Evolutionary conservation across 2,113 vertebrate species (phyloP), one percentile per base, ranked within the genome.

Genomic region (Eulemur macaco): DNA sequence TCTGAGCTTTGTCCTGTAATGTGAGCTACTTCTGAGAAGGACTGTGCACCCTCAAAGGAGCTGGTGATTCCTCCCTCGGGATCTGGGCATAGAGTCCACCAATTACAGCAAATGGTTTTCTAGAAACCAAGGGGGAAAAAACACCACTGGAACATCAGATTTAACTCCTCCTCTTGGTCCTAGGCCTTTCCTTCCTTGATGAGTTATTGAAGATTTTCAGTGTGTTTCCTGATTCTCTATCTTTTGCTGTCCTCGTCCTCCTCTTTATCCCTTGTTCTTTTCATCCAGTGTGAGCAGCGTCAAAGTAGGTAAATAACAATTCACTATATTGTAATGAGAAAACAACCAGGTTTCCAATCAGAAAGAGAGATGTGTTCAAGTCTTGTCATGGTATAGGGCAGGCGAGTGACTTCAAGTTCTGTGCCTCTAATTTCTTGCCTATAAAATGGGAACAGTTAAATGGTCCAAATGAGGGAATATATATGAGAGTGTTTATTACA

Each of bases 381-480:
- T 47, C 42, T 45, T 21, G 3, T n/a, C 27, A 5, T 23, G 34
- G 29, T 2, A 4, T 4, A 11, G 14, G 3, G 27, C 37, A 64
- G 21, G 17, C 7, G 1, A 9, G 15, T 1, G 12, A 8, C 27
- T 37, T 31, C 34, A 5, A 8, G 0, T 31, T 34, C 8, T 20
- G 11, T 1, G 4, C n/a, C 39, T 50, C 13, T 23, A 34, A 3
- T 7, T 60, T 56, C 34, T 31, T 4, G 0, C 17, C 37, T 58
- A 12, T 50, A 15, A 64, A 66, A 54, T 7, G 42, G 82, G 29
- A 31, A 27, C 15, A 1, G 29, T 37, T 29, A 52, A 73, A 58
- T 4, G 1, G 47, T 34, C 29, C 23, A 2, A 3, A n/a, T 17
- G 17, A 39, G 47, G 63, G 20, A 17, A 1, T 34, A 8, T 2